Percentiles rank a stretch among this genome's conserved stretches.
These are phyloP conservation scores for Girardinus metallicus DNA, from an alignment of 2,797 vertebrate genomes.

Conservation along the genomic window DNA sequence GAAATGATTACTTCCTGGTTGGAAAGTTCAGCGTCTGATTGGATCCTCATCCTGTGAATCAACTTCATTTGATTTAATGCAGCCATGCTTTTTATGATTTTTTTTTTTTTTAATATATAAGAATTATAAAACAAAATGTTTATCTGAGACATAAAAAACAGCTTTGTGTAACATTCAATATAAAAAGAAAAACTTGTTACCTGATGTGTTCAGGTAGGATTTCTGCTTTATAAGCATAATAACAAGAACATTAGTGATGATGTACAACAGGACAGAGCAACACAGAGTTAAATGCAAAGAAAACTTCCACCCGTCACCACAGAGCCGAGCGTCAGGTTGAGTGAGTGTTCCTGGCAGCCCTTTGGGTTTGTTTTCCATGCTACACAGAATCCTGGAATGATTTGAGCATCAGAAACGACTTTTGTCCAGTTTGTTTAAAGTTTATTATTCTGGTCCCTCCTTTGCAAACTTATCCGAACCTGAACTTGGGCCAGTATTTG, in stretches of 20 bases:
- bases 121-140: background rate
- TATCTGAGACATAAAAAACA: background rate
- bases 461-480: conserved; percentile 70
- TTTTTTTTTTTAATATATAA: background rate
- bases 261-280: conserved; percentile 27
- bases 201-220: conserved; percentile 6
- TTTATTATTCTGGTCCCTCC: conserved; percentile 3
- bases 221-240: conserved; percentile 12
- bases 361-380: conserved; percentile 37
- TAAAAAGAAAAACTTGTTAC: background rate
- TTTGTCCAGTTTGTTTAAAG: background rate
- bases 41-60: background rate
- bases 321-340: conserved; percentile 13
- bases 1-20: background rate
- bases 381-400: conserved; percentile 68
- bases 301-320: conserved; percentile 7
- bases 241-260: background rate
- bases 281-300: conserved; percentile 7
- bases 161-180: background rate
- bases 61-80: background rate
- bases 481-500: conserved; percentile 85
- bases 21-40: background rate
- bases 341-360: conserved; percentile 34
- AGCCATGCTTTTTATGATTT: background rate
- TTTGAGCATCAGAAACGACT: conserved; percentile 33